Evolutionary conservation across 2,797 vertebrate genomes (phyloP).

Genomic region (Halcyon smyrnensis): DNA sequence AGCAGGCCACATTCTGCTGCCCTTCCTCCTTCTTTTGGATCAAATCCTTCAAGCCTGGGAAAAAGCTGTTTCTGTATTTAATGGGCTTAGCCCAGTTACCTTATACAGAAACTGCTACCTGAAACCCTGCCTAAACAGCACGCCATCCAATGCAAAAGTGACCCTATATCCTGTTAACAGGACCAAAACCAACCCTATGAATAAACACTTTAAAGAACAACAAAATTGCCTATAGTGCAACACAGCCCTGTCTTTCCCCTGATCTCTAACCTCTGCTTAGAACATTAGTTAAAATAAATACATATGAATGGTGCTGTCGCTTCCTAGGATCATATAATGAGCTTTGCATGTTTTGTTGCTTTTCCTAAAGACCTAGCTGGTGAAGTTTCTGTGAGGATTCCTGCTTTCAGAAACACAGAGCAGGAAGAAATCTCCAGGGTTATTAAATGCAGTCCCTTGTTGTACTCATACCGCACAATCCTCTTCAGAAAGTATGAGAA

Average conservation of each 20-base stretch:
- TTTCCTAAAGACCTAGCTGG: not conserved
- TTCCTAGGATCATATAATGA: not conserved
- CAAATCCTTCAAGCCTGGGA: not conserved
- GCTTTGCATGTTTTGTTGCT: not conserved
- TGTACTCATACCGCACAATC: rapidly evolving
- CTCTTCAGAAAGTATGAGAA: not conserved
- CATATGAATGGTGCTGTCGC: not conserved
- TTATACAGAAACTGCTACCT: not conserved
- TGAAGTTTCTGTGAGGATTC: not conserved
- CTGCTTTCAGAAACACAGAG: not conserved
- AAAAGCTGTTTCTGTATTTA: not conserved
- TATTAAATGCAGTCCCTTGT: not conserved
- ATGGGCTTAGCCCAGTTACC: not conserved
- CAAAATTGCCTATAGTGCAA: not conserved
- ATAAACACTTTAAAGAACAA: not conserved
- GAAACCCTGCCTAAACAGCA: not conserved
- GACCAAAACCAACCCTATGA: not conserved
- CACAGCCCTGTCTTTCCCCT: not conserved
- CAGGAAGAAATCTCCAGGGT: not conserved
- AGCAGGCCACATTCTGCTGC: not conserved
- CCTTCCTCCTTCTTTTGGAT: not conserved
- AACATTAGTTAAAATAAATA: not conserved
- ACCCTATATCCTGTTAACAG: not conserved
- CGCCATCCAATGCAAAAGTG: not conserved
- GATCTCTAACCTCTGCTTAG: not conserved